A percentile compares a stretch with the other conserved stretches of the same genome.
phyloP scores from a whole-genome alignment of 2,113 vertebrate genomes.

The Corythornis madagascariensis region DNA sequence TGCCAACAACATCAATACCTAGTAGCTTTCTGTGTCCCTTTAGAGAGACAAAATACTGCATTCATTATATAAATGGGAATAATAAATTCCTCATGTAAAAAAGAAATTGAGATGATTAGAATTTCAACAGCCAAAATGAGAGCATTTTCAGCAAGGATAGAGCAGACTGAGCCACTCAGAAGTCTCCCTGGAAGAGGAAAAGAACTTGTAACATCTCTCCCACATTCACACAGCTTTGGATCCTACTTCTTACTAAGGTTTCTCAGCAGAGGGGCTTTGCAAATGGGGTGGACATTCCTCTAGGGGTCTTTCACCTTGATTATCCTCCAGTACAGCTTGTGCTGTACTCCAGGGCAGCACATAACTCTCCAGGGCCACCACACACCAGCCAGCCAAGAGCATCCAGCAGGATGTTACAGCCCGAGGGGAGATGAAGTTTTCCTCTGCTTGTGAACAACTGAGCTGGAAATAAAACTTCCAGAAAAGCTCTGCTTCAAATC shows the following conservation, averaged over 20 bases:
- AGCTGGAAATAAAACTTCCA: neutral
- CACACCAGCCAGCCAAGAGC: accelerated
- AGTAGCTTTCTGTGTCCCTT: neutral
- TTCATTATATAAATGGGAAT: neutral
- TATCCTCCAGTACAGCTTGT: neutral
- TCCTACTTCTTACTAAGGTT: neutral
- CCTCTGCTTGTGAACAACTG: neutral
- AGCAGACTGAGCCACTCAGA: neutral
- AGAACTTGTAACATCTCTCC: neutral
- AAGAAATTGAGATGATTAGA: neutral
- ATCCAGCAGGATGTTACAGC: accelerated
- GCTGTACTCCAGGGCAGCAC: neutral
- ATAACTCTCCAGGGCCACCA: neutral
- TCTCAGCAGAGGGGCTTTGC: neutral
- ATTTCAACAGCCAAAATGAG: neutral
- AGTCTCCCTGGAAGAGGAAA: neutral
- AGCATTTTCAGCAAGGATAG: neutral
- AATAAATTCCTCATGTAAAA: neutral
- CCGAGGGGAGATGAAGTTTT: neutral
- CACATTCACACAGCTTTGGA: neutral
- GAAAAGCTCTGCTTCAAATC: neutral
- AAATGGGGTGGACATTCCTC: neutral
- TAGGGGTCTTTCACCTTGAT: neutral
- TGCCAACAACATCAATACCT: neutral
- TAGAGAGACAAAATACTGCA: neutral